phyloP scores from a whole-genome alignment of 2,888 invertebrate genomes.

The Caradrina clavipalpis region DNA sequence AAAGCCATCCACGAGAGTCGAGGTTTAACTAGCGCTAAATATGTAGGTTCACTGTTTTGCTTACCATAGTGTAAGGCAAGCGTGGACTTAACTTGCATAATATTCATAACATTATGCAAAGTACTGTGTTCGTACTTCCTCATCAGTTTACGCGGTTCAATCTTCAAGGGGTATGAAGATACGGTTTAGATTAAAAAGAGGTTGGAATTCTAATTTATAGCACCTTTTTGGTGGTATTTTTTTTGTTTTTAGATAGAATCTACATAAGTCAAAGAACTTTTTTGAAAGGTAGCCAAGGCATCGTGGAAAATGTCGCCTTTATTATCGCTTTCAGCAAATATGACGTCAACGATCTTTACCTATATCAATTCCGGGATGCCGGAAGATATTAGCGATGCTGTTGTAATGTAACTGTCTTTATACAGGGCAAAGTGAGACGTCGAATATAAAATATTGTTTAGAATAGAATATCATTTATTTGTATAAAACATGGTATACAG shows the following conservation, averaged over 20 bases:
- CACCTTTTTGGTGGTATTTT: not conserved
- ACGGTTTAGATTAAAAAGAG: constrained; percentile 1
- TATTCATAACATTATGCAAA: constrained; percentile 54
- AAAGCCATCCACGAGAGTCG: constrained; percentile 20
- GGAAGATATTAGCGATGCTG: not conserved
- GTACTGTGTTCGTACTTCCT: constrained; percentile 12
- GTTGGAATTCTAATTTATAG: not conserved
- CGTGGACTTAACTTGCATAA: constrained; percentile 22
- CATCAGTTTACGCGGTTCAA: constrained; percentile 3
- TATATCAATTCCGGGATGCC: not conserved
- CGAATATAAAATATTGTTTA: too few relatives aligned
- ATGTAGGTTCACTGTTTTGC: constrained; percentile 23
- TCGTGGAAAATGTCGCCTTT: too few relatives aligned
- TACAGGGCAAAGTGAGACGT: constrained; percentile 3
- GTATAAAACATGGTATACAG: too few relatives aligned
- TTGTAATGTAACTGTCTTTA: not conserved
- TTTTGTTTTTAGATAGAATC: too few relatives aligned
- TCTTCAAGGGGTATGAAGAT: constrained; percentile 1
- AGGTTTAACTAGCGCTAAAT: constrained; percentile 9
- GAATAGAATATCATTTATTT: too few relatives aligned
- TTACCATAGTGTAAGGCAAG: not conserved
- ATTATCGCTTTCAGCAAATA: not conserved
- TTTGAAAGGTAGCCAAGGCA: too few relatives aligned
- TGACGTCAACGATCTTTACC: not conserved
- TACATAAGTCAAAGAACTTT: too few relatives aligned